Conservation (phyloP, 2,113 vertebrate species). For the Saguinus midas region DNA sequence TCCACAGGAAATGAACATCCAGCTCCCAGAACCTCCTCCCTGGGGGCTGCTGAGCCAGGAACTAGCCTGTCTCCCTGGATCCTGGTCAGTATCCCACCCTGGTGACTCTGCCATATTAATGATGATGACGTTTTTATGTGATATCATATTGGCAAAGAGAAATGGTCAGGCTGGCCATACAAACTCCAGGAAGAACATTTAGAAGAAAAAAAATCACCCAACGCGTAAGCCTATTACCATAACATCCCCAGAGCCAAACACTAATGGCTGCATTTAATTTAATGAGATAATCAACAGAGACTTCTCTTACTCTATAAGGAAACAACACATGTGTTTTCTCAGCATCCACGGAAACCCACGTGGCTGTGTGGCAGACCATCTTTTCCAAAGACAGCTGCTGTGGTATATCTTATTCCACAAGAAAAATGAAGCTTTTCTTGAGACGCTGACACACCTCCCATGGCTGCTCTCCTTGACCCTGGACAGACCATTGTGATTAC, state of each 20-base stretch:
- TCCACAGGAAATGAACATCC: not conserved
- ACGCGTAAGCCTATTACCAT: conserved; percentile 65
- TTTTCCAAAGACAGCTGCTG: not conserved
- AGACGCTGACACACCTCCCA: not conserved
- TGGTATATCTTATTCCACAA: not conserved
- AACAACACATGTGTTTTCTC: conserved; percentile 64
- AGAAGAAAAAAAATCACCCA: conserved; percentile 59
- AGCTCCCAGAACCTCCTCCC: not conserved
- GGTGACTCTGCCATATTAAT: conserved; percentile 59
- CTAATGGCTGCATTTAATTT: conserved; percentile 70
- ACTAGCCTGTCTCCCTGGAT: not conserved
- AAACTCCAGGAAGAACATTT: conserved; percentile 49
- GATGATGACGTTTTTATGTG: conserved; percentile 60
- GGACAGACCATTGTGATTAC: not conserved
- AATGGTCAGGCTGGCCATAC: conserved; percentile 39
- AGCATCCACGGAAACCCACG: not conserved
- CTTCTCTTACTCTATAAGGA: conserved; percentile 69
- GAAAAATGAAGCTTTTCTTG: not conserved
- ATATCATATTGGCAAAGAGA: conserved; percentile 60
- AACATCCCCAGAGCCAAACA: conserved; percentile 58
- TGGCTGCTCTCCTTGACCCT: not conserved
- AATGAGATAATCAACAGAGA: conserved; percentile 77
- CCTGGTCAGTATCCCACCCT: conserved; percentile 34
- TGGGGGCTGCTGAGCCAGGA: conserved; percentile 12
- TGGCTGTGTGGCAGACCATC: not conserved